Evolutionary conservation across 2,113 vertebrate species (phyloP).

Genomic region (Anthoscopus minutus): DNA sequence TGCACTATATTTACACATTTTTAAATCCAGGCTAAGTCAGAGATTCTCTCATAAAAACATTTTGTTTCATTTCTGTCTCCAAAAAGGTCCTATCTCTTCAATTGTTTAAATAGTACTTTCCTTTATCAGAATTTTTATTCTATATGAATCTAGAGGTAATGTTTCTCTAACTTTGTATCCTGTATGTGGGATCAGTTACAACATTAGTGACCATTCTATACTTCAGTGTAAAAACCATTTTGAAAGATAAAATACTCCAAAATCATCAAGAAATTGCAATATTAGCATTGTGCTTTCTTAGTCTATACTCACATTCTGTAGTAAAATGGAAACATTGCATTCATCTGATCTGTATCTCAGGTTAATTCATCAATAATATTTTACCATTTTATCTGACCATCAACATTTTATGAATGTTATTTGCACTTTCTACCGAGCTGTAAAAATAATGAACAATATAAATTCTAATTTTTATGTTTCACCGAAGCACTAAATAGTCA

Average conservation of each 20-base stretch:
- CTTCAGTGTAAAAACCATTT: background rate
- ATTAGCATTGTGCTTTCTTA: background rate
- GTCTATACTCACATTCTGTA: background rate
- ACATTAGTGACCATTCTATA: background rate
- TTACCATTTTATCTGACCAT: slow-evolving; percentile 11
- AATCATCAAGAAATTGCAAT: background rate
- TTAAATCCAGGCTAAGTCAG: background rate
- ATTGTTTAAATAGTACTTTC: background rate
- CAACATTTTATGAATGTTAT: slow-evolving; percentile 4
- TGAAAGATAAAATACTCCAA: background rate
- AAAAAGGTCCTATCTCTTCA: background rate
- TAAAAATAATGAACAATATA: slow-evolving; percentile 26
- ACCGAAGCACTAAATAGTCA: background rate
- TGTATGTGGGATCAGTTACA: background rate
- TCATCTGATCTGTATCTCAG: background rate
- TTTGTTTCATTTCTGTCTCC: background rate
- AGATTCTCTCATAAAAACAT: background rate
- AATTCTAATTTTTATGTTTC: background rate
- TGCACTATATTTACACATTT: background rate
- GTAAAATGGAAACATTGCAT: background rate
- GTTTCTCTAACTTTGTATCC: background rate
- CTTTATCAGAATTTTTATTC: background rate
- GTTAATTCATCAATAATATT: background rate
- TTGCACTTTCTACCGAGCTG: background rate
- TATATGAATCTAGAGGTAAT: background rate